phyloP scores from a whole-genome alignment of 2,888 invertebrate species.

The Pyrocoelia pectoralis region DNA sequence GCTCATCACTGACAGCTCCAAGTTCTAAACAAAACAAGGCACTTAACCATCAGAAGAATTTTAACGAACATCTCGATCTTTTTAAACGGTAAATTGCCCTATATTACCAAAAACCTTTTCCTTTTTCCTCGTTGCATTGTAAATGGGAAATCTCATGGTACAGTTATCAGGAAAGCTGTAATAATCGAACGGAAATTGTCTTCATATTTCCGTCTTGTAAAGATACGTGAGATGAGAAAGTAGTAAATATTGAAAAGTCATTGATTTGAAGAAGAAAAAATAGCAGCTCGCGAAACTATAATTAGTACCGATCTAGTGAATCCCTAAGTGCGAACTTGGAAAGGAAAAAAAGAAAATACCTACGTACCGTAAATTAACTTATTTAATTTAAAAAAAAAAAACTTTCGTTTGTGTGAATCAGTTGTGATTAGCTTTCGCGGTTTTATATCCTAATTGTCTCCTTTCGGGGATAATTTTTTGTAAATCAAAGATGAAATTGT shows the following conservation, averaged over 20 bases:
- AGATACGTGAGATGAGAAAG: not conserved
- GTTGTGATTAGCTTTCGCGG: not conserved
- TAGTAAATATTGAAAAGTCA: not conserved
- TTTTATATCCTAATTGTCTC: no score
- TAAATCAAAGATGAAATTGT: no score
- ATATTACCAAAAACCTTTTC: not conserved
- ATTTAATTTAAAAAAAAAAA: not conserved
- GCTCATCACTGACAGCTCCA: not conserved
- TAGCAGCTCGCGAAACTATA: not conserved
- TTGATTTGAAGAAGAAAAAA: not conserved
- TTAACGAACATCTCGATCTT: not conserved
- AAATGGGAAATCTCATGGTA: no score
- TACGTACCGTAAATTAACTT: not conserved
- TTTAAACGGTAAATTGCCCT: conserved; percentile 5
- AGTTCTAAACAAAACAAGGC: not conserved
- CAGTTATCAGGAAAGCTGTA: not conserved
- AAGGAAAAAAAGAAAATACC: not conserved
- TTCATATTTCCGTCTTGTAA: not conserved
- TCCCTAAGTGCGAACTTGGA: not conserved
- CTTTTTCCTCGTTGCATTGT: not conserved
- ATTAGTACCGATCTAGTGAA: conserved; percentile 1
- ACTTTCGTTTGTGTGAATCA: not conserved
- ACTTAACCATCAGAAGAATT: not conserved
- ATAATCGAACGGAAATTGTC: not conserved
- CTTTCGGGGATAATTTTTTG: no score